A percentile compares a stretch with the other conserved stretches of the same genome.
These are phyloP conservation scores for Podarcis siculus DNA, from an alignment of 2,797 vertebrate genomes.

Conservation along the genomic window DNA sequence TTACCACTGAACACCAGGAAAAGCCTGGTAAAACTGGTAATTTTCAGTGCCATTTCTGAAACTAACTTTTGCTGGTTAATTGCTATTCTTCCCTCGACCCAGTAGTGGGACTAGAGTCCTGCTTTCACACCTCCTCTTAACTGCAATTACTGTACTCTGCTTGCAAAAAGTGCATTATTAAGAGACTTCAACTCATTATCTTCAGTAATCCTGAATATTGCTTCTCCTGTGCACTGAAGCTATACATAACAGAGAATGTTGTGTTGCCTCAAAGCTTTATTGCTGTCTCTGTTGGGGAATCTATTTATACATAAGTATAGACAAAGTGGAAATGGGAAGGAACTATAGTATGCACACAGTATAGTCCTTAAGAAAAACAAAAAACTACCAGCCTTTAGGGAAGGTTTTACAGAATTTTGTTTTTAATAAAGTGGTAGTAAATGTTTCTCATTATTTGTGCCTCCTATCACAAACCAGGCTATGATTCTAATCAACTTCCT, in stretches of 20 bases:
- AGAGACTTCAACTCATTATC: neutral
- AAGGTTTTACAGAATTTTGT: neutral
- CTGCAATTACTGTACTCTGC: neutral
- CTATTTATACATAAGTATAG: neutral
- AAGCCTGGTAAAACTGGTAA: neutral
- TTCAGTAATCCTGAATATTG: neutral
- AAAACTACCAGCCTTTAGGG: neutral
- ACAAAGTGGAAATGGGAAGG: neutral
- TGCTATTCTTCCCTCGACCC: neutral
- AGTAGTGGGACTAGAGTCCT: too few relatives aligned
- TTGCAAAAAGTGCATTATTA: neutral
- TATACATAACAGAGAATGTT: neutral
- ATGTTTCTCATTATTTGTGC: neutral
- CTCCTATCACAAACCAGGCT: neutral
- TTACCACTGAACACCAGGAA: neutral
- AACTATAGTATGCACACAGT: neutral
- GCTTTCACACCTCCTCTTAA: too few relatives aligned
- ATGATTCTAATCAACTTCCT: neutral
- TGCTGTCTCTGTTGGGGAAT: neutral
- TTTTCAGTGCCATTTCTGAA: neutral
- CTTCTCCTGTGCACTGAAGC: neutral
- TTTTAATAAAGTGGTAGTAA: neutral
- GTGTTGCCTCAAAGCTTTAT: neutral
- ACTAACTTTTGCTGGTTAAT: neutral
- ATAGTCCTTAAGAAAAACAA: neutral